Conservation (phyloP, 2,113 vertebrate species). For the Salminus brasiliensis region DNA sequence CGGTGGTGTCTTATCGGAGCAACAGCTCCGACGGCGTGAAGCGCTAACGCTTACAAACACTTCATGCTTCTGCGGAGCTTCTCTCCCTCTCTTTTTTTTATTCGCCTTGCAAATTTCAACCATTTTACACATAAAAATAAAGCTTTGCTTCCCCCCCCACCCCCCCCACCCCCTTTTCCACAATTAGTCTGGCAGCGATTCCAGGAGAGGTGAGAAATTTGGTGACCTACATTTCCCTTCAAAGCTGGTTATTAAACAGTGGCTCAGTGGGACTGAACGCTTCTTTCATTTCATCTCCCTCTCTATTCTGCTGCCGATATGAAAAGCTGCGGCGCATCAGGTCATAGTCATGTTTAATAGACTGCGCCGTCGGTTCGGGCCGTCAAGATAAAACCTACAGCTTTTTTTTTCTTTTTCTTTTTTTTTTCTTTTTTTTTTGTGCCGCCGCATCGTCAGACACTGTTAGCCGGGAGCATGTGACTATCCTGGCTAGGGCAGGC, state of each 20-base stretch:
- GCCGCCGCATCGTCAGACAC: constrained; percentile 34
- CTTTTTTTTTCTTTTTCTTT: constrained; percentile 55
- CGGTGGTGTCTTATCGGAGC: background rate
- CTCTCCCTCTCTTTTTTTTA: background rate
- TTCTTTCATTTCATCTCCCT: constrained; percentile 49
- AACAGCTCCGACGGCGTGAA: background rate
- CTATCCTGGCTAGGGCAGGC: constrained; percentile 59
- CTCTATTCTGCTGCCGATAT: background rate
- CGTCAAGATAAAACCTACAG: constrained; percentile 60
- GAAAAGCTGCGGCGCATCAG: constrained; percentile 62
- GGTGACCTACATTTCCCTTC: constrained; percentile 40
- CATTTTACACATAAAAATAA: no score
- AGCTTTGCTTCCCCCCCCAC: background rate
- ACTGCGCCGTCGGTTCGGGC: constrained; percentile 34
- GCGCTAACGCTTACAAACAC: background rate
- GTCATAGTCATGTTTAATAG: constrained; percentile 58
- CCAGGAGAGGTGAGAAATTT: constrained; percentile 13
- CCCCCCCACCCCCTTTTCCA: background rate
- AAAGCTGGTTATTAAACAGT: constrained; percentile 22
- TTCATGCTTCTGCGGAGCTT: background rate
- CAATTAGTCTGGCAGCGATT: background rate
- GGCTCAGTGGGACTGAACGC: constrained; percentile 20
- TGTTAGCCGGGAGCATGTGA: constrained; percentile 69
- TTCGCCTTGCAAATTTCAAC: background rate
- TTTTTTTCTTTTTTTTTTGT: constrained; percentile 59